Evolutionary conservation across 2,113 vertebrate species (phyloP).

Genomic region (Ovis aries): ARS-UI_Ramb_v3.0 NC_056054.1:233901001-233901500

Average conservation of each 20-base stretch:
- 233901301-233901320: slow-evolving; percentile 88
- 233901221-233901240: neutral
- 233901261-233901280: slow-evolving; percentile 54
- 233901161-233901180: no score
- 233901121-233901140: no score
- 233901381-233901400: slow-evolving; percentile 89
- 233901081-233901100: no score
- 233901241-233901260: slow-evolving; percentile 58
- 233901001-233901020: slow-evolving; percentile 67
- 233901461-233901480: slow-evolving; percentile 93
- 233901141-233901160: no score
- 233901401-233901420: slow-evolving; percentile 87
- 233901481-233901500: slow-evolving; percentile 97
- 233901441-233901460: slow-evolving; percentile 92
- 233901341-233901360: slow-evolving; percentile 93
- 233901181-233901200: no score
- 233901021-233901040: slow-evolving; percentile 78
- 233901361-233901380: slow-evolving; percentile 89
- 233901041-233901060: slow-evolving; percentile 56
- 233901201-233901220: neutral
- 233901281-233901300: slow-evolving; percentile 53
- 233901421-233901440: slow-evolving; percentile 79
- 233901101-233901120: no score
- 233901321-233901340: slow-evolving; percentile 84
- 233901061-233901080: slow-evolving; percentile 35